A percentile compares a stretch with the other conserved stretches of the same genome.
phyloP scores from a whole-genome alignment of 1,140 invertebrate genomes.

The Helicoverpa zea region DNA sequence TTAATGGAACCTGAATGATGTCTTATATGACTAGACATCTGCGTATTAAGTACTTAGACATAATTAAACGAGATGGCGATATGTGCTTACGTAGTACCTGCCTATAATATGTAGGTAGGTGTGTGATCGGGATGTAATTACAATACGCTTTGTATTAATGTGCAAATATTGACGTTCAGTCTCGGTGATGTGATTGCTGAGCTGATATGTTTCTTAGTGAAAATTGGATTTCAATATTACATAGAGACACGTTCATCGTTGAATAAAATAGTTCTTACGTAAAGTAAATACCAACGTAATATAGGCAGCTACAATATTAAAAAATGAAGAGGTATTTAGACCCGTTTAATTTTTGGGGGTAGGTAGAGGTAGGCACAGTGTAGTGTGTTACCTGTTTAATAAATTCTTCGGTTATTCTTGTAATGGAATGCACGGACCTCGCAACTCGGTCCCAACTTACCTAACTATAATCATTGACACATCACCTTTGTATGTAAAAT shows the following conservation, averaged over 20 bases:
- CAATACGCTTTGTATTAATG: constrained; percentile 55
- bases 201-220: constrained; percentile 48
- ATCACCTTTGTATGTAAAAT: constrained; percentile 83
- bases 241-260: too few species aligned
- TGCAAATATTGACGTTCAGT: constrained; percentile 61
- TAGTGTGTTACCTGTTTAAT: not conserved
- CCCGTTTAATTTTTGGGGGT: not conserved
- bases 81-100: not conserved
- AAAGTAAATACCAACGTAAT: too few species aligned
- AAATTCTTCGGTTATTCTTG: constrained; percentile 8
- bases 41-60: constrained; percentile 39
- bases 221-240: constrained; percentile 44
- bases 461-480: constrained; percentile 67
- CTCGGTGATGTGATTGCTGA: constrained; percentile 54
- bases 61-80: constrained; percentile 49
- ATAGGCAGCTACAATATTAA: too few species aligned
- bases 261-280: too few species aligned
- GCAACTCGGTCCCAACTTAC: constrained; percentile 9
- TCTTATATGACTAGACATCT: constrained; percentile 35
- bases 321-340: too few species aligned
- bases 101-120: constrained; percentile 29
- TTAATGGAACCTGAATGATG: constrained; percentile 63
- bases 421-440: constrained; percentile 38
- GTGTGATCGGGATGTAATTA: constrained; percentile 55
- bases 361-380: not conserved